Evolutionary conservation across 2,113 vertebrate species (phyloP).

Genomic region (Cephalopholis sonnerati): DNA sequence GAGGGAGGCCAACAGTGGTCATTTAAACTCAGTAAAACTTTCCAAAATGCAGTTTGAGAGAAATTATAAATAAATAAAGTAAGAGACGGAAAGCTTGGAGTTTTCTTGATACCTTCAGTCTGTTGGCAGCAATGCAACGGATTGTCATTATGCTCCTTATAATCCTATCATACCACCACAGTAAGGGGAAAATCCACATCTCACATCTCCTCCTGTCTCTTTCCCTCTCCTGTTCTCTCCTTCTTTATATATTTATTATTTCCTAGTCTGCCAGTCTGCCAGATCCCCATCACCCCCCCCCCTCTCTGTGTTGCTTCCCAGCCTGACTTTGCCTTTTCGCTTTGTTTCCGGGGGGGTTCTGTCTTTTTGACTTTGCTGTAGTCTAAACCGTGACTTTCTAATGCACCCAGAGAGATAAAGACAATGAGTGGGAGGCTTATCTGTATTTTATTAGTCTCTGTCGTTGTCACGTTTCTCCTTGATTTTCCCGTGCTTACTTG

Average conservation of each 20-base stretch:
- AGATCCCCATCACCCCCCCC: constrained; percentile 14
- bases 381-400: constrained; percentile 48
- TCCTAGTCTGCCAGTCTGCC: constrained; percentile 7
- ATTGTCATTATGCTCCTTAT: constrained; percentile 30
- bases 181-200: not conserved
- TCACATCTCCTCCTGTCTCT: not conserved
- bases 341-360: constrained; percentile 27
- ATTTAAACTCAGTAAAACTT: constrained; percentile 8
- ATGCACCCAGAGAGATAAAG: constrained; percentile 38
- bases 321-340: constrained; percentile 5
- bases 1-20: constrained; percentile 4
- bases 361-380: constrained; percentile 45
- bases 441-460: constrained; percentile 45
- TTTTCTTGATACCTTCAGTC: constrained; percentile 5
- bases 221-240: not conserved
- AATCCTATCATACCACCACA: constrained; percentile 16
- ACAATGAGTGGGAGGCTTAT: constrained; percentile 46
- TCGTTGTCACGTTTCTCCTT: constrained; percentile 10
- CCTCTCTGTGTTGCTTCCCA: not conserved
- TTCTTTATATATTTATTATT: constrained; percentile 28
- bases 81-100: not conserved
- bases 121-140: constrained; percentile 25
- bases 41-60: constrained; percentile 7
- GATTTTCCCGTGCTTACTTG: constrained; percentile 13
- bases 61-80: not conserved